These are phyloP conservation scores for Eupithecia vulgata DNA, from an alignment of 2,888 invertebrate genomes.

Conservation along the genomic window DNA sequence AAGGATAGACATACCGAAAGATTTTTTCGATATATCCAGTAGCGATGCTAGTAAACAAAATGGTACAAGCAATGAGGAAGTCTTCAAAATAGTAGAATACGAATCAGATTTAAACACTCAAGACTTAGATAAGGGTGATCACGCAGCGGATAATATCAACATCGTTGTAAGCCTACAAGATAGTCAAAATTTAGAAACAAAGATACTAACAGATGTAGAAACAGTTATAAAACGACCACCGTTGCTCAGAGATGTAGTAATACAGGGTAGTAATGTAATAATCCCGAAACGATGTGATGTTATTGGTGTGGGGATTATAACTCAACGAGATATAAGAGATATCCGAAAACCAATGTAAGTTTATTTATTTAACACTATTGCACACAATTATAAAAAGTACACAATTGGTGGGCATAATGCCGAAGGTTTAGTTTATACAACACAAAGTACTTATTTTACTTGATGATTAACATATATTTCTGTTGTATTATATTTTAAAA, in stretches of 20 bases:
- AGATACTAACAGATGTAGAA: constrained; percentile 46
- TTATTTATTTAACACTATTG: too few species aligned
- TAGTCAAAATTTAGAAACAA: constrained; percentile 48
- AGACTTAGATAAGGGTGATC: constrained; percentile 50
- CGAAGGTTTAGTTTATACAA: too few species aligned
- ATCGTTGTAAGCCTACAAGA: constrained; percentile 56
- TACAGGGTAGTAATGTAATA: constrained; percentile 60
- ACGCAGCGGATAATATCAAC: constrained; percentile 49
- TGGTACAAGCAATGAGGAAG: constrained; percentile 68
- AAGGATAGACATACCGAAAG: constrained; percentile 69
- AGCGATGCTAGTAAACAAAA: constrained; percentile 51
- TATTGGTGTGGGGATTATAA: constrained; percentile 67
- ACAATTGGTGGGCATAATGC: too few species aligned
- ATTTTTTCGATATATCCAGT: constrained; percentile 62
- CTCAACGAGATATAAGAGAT: constrained; percentile 59
- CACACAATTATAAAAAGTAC: too few species aligned
- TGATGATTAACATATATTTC: background rate
- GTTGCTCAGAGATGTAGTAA: constrained; percentile 56
- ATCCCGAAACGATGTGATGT: constrained; percentile 62
- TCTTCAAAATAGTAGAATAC: constrained; percentile 73
- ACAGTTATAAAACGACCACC: constrained; percentile 50
- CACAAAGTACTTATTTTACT: background rate
- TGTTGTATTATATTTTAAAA: background rate
- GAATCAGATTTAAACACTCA: constrained; percentile 59
- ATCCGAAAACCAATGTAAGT: constrained; percentile 66